Base-by-base conservation (phyloP, 2,888 invertebrate genomes). In the Lithophane semibrunnea region DNA sequence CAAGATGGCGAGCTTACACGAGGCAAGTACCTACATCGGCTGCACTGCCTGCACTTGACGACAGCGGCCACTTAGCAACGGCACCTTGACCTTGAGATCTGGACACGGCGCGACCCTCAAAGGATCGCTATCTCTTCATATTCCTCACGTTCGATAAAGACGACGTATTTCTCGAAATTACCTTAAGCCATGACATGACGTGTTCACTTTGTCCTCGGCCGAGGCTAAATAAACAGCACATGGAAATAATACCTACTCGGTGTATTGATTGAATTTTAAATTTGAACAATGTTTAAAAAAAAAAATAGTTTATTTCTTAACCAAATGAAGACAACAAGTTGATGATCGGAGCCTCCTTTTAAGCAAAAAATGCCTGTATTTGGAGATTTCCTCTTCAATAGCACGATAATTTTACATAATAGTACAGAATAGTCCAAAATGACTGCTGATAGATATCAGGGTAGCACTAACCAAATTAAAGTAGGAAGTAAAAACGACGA, bases 1-100 rank as follows among this genome's bases (percentile, higher is more conserved):
- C 83, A 71, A 77, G 44, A 73, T 58, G 73, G 82, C 73, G 70
- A 70, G 63, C 84, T 70, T 24, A 58, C 58, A 63, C 67, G 60
- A 75, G 69, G 63, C 10, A 47, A 54, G 49, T 42, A 54, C n/a
- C n/a, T n/a, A n/a, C 73, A 44, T 16, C 54, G 54, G n/a, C 47
- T 78, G 80, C 84, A 86, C 88, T 82, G 54, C 18, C 47, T 78
- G 80, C 86, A 86, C 88, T 80, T 72, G 85, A 73, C 76, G 54
- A 77, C 63, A 64, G 52, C n/a, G 52, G 29, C 58, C 58, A 58
- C 47, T 63, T 4, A 29, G 67, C 68, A 58, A 56, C 24, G 60
- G 58, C 16, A 66, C 78, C 79, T 75, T 75, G 87, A 77, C 86
- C 85, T 82, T 87, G 86, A 61, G 61, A 24, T 49, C 16, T 54